These are phyloP conservation scores for Pluvialis apricaria DNA, from an alignment of 2,113 vertebrate genomes.

Conservation along the genomic window DNA sequence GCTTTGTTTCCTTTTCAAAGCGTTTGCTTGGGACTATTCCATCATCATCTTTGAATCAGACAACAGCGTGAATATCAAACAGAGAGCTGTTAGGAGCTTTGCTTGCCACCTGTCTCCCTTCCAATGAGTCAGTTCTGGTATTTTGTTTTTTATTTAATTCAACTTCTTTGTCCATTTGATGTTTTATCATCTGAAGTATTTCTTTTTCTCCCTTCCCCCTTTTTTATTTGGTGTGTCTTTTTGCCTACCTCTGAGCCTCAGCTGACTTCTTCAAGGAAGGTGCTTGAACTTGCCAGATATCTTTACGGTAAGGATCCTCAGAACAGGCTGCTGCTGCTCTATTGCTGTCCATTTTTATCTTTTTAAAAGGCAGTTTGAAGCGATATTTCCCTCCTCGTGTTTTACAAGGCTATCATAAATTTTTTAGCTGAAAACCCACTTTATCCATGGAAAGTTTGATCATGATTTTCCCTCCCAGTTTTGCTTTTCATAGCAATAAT, in stretches of 20 bases:
- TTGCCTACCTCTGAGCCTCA: neutral
- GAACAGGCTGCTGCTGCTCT: neutral
- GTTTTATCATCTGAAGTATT: neutral
- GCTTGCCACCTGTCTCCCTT: conserved; percentile 42
- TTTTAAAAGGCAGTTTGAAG: neutral
- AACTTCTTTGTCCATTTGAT: neutral
- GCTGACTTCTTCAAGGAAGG: neutral
- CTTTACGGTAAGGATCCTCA: neutral
- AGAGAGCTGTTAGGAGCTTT: neutral
- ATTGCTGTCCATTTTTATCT: neutral
- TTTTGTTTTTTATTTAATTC: neutral
- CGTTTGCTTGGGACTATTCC: conserved; percentile 3
- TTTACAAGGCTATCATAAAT: neutral
- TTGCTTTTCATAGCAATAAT: neutral
- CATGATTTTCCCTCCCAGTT: neutral
- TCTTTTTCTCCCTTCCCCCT: neutral
- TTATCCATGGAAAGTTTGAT: neutral
- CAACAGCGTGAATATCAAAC: conserved; percentile 5
- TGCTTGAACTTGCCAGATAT: neutral
- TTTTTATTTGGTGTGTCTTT: neutral
- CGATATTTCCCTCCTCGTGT: neutral
- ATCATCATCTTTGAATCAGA: neutral
- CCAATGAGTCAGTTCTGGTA: neutral
- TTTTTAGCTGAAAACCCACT: neutral
- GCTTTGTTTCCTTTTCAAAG: conserved; percentile 46